Conservation (phyloP, 1,140 invertebrate species). For the Platyscapa corneri region DNA sequence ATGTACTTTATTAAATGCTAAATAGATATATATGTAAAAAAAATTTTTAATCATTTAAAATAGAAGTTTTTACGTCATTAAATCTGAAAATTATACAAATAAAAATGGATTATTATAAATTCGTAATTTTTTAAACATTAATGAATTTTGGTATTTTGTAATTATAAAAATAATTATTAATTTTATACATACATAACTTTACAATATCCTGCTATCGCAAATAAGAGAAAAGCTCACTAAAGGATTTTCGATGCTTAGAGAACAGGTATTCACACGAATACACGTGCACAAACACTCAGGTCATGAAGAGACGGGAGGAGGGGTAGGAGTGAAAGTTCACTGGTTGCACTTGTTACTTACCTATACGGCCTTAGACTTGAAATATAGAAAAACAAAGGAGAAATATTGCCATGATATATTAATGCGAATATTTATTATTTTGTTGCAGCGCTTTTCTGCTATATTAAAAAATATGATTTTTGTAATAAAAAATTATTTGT, state of each 20-base stretch:
- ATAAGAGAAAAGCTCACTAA: not conserved
- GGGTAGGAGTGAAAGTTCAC: conserved; percentile 29
- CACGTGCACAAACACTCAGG: not conserved
- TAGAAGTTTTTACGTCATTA: too few species aligned
- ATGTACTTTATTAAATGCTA: too few species aligned
- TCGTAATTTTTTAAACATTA: too few species aligned
- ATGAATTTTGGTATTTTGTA: not conserved
- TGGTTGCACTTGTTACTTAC: too few species aligned
- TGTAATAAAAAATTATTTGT: too few species aligned
- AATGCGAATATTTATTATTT: not conserved
- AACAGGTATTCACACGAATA: not conserved
- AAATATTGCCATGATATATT: not conserved
- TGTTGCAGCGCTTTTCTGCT: too few species aligned
- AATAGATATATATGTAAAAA: too few species aligned
- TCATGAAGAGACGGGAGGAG: not conserved
- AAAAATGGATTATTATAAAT: too few species aligned
- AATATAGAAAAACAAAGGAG: conserved; percentile 1
- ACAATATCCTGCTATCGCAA: not conserved
- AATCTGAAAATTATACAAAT: too few species aligned
- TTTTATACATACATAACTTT: not conserved
- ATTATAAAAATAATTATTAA: not conserved
- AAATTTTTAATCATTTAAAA: too few species aligned
- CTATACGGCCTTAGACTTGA: conserved; percentile 30
- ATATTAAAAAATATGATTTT: too few species aligned
- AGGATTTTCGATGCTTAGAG: not conserved